Base-by-base conservation (phyloP, 2,113 vertebrate species). In the Calidris pygmaea region DNA sequence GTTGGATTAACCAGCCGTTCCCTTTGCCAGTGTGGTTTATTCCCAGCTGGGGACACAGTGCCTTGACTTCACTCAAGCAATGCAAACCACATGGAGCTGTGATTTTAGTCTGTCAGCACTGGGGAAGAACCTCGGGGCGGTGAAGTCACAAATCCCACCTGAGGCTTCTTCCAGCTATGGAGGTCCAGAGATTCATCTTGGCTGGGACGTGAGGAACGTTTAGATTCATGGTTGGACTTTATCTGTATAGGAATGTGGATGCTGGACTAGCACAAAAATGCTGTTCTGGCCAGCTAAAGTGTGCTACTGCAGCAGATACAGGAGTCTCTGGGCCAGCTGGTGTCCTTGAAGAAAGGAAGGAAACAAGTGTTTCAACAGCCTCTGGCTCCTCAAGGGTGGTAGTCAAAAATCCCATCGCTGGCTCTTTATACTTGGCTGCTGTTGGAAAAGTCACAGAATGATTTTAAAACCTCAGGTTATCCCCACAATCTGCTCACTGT, bases 51-150 rank as follows among this genome's bases (percentile, higher is more conserved):
- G 29, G 22, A 34, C 47, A 29, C 22, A 10, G 9, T 11, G 10
- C 22, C 67, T 60, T 37, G 35, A 17, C 1, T 4, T 18, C 12
- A 1, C 14, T 22, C 37, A 66, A 29, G 55, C 45, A 62, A 84
- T 84, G 11, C 43, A 76, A 88, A 76, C 19, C 34, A 13, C 27
- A 17, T 12, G 1, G 1, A 60, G 39, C 12, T 18, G 12, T 26
- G 58, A 47, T 34, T 85, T 65, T 23, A 47, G 20, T 13, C 66
- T 2, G 0, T 7, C 1, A 19, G 12, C 9, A 2, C 39, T 1
- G 0, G 27, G 23, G 45, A 26, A 83, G 12, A 26, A 68, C 29
- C 39, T 79, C 21, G 10, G 71, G 20, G 8, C 22, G 15, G 58
- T 3, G 59, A 76, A 48, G 21, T 7, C 77, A 47, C 76, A 71